These are phyloP conservation scores for Sorex fumeus DNA, from an alignment of 2,113 vertebrate genomes.

Conservation along the genomic window DNA sequence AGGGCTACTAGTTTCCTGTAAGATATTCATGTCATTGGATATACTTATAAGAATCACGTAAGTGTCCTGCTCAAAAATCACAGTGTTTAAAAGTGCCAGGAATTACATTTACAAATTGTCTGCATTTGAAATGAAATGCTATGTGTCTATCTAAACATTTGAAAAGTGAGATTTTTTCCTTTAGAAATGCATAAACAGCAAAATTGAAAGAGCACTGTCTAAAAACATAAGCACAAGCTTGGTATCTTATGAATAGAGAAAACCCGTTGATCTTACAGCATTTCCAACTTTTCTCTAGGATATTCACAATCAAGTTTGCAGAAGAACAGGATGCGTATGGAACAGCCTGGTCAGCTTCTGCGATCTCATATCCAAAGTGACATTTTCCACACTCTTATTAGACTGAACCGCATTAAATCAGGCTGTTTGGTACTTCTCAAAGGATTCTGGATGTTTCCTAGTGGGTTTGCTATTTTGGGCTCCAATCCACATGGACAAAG, in stretches of 20 bases:
- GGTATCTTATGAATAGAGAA: no score
- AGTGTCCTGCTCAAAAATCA: background rate
- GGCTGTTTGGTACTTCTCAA: background rate
- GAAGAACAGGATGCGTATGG: background rate
- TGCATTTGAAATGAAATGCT: background rate
- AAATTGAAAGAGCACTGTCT: background rate
- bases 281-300: no score
- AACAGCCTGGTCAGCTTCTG: no score
- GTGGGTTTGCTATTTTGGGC: background rate
- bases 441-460: accelerated
- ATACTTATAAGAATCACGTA: constrained; percentile 20
- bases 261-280: no score
- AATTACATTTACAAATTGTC: background rate
- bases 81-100: background rate
- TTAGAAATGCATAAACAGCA: background rate
- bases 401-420: background rate
- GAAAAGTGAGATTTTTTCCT: background rate
- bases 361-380: background rate
- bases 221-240: background rate
- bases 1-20: background rate
- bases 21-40: background rate
- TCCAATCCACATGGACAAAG: background rate
- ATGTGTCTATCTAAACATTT: constrained; percentile 4
- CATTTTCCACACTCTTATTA: background rate
- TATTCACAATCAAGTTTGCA: no score